Conservation (phyloP, 2,113 vertebrate species). For the Paradoxurus hermaphroditus region DNA sequence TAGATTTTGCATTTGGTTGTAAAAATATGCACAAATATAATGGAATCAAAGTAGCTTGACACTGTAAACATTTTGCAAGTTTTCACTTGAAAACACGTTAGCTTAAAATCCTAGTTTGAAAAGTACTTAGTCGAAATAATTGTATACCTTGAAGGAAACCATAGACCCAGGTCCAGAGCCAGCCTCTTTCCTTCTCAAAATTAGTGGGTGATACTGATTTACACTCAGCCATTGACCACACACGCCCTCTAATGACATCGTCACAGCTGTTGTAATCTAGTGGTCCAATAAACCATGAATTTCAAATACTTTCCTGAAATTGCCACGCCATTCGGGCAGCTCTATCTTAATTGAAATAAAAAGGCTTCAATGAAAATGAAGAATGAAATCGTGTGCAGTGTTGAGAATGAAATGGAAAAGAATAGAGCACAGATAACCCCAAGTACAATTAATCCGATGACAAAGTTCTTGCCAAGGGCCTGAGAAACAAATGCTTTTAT, state of each 20-base stretch:
- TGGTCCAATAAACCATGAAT: not conserved
- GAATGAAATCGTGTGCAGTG: not conserved
- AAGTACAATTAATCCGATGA: not conserved
- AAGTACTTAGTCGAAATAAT: not conserved
- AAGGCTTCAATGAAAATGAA: slow-evolving; percentile 8
- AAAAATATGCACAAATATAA: slow-evolving; percentile 1
- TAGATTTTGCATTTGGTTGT: not conserved
- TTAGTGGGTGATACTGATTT: not conserved
- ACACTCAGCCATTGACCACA: not conserved
- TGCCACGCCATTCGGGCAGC: not conserved
- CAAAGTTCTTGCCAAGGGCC: not conserved
- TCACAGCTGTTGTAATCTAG: not conserved
- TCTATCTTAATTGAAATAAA: slow-evolving; percentile 38
- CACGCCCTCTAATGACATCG: not conserved
- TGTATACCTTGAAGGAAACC: not conserved
- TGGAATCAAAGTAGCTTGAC: not conserved
- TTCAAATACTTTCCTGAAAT: slow-evolving; percentile 4
- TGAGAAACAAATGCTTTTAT: not conserved
- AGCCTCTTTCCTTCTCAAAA: not conserved
- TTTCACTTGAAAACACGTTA: not conserved
- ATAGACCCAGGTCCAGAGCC: not conserved
- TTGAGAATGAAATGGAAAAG: not conserved
- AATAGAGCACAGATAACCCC: not conserved
- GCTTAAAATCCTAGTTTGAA: not conserved
- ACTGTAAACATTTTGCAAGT: not conserved